Percentiles rank a stretch among this genome's conserved stretches.
phyloP scores from a whole-genome alignment of 2,113 vertebrate species.

The Lagopus leucura region DNA sequence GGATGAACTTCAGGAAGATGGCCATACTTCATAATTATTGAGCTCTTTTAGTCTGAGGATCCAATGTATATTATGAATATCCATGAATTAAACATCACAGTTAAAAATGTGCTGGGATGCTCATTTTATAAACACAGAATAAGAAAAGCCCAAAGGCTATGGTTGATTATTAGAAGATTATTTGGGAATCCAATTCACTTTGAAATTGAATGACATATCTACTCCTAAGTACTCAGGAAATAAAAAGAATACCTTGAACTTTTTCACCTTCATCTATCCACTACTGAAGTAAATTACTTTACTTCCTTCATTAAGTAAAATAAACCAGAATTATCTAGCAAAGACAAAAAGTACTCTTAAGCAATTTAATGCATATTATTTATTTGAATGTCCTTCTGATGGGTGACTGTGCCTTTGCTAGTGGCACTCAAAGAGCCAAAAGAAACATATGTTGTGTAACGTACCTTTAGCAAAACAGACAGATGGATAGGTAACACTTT shows the following conservation, averaged over 20 bases:
- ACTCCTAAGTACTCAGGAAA: not conserved
- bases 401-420: conserved; percentile 7
- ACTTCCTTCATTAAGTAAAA: not conserved
- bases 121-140: not conserved
- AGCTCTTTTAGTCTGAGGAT: not conserved
- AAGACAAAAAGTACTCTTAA: not conserved
- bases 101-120: not conserved
- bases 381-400: conserved; percentile 29
- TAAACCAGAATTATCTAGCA: not conserved
- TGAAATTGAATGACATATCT: not conserved
- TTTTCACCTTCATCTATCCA: not conserved
- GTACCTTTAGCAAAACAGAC: conserved; percentile 62
- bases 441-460: conserved; percentile 54
- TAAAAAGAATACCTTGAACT: not conserved
- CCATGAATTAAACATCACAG: not conserved
- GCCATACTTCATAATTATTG: not conserved
- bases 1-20: not conserved
- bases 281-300: not conserved
- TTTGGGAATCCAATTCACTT: not conserved
- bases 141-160: not conserved
- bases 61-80: not conserved
- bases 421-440: conserved; percentile 30
- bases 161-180: not conserved
- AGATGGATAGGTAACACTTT: conserved; percentile 64
- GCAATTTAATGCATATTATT: not conserved